phyloP scores from a whole-genome alignment of 2,888 invertebrate species.

The Dorcus parallelipipedus region DNA sequence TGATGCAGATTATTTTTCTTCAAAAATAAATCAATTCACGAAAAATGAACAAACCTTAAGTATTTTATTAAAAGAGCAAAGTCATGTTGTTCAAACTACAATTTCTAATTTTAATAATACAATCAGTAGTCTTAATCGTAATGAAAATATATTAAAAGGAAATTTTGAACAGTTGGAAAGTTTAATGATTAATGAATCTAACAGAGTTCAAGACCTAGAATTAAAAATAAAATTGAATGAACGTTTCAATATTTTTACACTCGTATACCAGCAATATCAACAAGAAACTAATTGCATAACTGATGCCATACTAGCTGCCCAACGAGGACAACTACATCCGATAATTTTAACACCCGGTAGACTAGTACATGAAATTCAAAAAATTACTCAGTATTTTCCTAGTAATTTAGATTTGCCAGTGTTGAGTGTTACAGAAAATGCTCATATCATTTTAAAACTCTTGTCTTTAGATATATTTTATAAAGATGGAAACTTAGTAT shows the following conservation, averaged over 20 bases:
- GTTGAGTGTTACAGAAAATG: no score
- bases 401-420: no score
- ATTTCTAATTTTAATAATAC: constrained; percentile 18
- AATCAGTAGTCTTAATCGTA: constrained; percentile 9
- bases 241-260: constrained; percentile 12
- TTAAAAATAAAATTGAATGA: constrained; percentile 7
- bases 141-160: constrained; percentile 12
- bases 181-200: background rate
- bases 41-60: no score
- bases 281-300: constrained; percentile 11
- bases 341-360: constrained; percentile 14
- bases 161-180: constrained; percentile 8
- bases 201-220: background rate
- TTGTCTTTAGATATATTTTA: no score
- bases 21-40: no score
- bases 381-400: background rate
- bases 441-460: no score
- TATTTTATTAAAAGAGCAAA: no score
- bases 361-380: constrained; percentile 14
- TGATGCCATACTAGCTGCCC: constrained; percentile 8
- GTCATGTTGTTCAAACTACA: constrained; percentile 18
- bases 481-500: no score
- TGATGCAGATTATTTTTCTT: no score
- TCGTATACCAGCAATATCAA: constrained; percentile 4
- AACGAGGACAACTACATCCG: constrained; percentile 14